phyloP scores from a whole-genome alignment of 2,797 vertebrate species.

The Phataginus tetradactyla region DNA sequence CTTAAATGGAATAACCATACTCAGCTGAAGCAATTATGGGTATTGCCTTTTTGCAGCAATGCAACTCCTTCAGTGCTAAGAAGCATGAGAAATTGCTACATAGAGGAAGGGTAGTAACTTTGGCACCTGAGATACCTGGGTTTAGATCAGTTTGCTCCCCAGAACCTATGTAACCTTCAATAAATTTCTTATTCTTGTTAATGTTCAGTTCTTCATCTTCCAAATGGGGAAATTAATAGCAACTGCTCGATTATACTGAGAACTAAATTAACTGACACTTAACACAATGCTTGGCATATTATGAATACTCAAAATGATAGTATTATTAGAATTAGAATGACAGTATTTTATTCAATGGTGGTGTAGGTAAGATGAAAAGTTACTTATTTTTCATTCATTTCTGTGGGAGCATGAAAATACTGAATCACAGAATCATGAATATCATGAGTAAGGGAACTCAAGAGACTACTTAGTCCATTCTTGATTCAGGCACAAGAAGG shows the following conservation, averaged over 20 bases:
- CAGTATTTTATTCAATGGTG: background rate
- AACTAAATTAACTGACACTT: background rate
- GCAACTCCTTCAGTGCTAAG: background rate
- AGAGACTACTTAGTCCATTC: background rate
- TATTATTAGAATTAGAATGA: constrained; percentile 23
- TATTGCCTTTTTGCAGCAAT: background rate
- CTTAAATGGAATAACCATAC: background rate
- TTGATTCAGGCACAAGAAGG: background rate
- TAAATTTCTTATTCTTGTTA: constrained; percentile 2
- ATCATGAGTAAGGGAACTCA: background rate
- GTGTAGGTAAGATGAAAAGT: background rate
- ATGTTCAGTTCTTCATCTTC: background rate
- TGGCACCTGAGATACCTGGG: background rate
- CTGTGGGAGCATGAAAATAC: background rate
- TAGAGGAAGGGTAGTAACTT: background rate
- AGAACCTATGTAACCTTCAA: background rate
- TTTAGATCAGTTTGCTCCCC: background rate
- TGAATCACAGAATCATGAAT: background rate
- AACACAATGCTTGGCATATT: background rate
- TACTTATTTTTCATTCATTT: constrained; percentile 28
- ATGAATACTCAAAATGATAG: background rate
- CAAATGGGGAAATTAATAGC: constrained; percentile 21
- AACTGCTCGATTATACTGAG: background rate
- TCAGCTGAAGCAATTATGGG: background rate
- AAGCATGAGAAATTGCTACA: background rate